Conservation (phyloP, 2,797 vertebrate genomes). For the Sebastes trivittatus region DNA sequence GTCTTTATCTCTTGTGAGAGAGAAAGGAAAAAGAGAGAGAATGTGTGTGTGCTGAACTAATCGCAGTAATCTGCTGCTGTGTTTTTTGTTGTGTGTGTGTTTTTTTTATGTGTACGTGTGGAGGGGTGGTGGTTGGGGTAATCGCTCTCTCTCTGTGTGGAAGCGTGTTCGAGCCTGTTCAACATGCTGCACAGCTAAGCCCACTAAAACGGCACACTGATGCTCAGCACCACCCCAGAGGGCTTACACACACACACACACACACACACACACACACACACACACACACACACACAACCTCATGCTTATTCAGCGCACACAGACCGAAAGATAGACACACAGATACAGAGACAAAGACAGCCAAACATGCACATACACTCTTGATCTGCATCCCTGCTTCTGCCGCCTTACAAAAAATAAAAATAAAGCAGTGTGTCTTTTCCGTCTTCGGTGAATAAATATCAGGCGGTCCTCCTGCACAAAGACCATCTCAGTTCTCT, state of each 20-base stretch:
- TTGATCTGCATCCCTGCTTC: conserved; percentile 21
- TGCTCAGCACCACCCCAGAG: conserved; percentile 51
- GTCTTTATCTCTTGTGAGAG: conserved; percentile 59
- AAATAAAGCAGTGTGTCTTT: neutral
- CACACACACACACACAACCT: neutral
- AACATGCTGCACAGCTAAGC: conserved; percentile 65
- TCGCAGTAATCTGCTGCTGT: conserved; percentile 64
- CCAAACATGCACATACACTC: conserved; percentile 32
- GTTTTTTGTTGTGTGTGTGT: conserved; percentile 39
- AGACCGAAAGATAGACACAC: conserved; percentile 6
- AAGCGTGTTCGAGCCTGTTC: conserved; percentile 70
- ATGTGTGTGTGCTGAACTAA: conserved; percentile 60
- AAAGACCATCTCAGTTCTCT: conserved; percentile 68
- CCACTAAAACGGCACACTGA: conserved; percentile 53
- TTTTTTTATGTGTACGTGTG: conserved; percentile 30
- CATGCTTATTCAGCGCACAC: conserved; percentile 42
- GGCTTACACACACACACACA: conserved; percentile 7
- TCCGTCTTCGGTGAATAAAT: conserved; percentile 53
- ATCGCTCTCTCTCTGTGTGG: conserved; percentile 33
- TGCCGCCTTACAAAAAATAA: neutral
- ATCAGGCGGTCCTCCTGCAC: conserved; percentile 52
- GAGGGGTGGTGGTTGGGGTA: conserved; percentile 43
- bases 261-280: neutral
- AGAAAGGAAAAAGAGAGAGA: conserved; percentile 34
- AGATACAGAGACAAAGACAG: conserved; percentile 14